Base-by-base conservation (phyloP, 2,888 invertebrate genomes). In the Agriopis aurantiaria region DNA sequence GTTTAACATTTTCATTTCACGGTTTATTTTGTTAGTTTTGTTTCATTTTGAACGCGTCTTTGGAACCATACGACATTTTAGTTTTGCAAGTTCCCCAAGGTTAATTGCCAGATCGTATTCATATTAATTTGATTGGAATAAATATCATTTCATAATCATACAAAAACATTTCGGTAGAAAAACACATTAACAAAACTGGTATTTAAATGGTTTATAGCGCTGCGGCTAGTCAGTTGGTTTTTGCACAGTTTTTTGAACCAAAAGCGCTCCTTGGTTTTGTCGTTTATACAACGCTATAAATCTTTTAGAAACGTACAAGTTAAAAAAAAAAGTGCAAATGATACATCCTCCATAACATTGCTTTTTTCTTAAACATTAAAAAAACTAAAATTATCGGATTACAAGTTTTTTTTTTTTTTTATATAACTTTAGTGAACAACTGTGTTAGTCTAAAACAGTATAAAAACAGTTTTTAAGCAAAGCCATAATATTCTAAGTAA, bases 71-170 rank as follows among this genome's bases (percentile, higher is more conserved):
- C 33, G 53, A 62, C 62, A 62, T 62, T 62, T 62, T 10, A n/a
- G 9, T 53, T 46, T 62, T 62, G 62, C 62, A 53, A 62, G 45
- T 52, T n/a, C 5, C 14, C 46, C 62, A 62, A 62, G 62, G 62
- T 62, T 17, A 23, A n/a, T 45, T 33, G 23, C 51, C 12, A 49
- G 23, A 43, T 52, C 12, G 23, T n/a, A 53, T 53, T 23, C 52
- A 62, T 45, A 46, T 62, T 62, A 11, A 65, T 65, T 33, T 23
- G 23, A 17, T n/a, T 75, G 72, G 73, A 70, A 63, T 61, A 59
- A 67, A 33, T 53, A 55, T 43, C 45, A 62, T 62, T 65, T 51
- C 51, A 40, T 41, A 64, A 48, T 56, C 48, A 12, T 14, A 51
- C 5, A 41, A 17, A 61, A 17, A 62, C 40, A 40, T 53, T 56